Evolutionary conservation across 2,888 invertebrate genomes (phyloP).

Genomic region (Drosophila incognita): DNA sequence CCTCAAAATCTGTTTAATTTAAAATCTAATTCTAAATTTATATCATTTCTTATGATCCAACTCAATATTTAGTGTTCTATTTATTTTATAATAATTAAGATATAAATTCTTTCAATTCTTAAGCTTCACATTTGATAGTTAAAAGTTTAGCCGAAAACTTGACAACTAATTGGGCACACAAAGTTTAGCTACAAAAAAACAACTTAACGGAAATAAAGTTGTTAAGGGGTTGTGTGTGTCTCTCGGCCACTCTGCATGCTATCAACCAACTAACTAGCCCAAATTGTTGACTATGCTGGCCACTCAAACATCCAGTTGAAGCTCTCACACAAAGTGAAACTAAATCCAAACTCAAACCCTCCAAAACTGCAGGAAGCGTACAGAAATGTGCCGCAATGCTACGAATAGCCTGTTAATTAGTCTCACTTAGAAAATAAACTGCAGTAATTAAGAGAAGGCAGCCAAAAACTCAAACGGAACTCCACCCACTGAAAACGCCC

Average conservation of each 20-base stretch:
- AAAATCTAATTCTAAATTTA: not conserved
- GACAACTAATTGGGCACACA: constrained; percentile 47
- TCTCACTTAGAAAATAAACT: constrained; percentile 85
- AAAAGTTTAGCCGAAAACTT: constrained; percentile 40
- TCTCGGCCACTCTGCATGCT: constrained; percentile 42
- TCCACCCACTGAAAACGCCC: constrained; percentile 50
- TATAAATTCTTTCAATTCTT: not conserved
- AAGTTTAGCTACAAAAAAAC: constrained; percentile 18
- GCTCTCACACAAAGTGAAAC: constrained; percentile 14
- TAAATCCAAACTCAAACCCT: constrained; percentile 1
- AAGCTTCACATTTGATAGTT: constrained; percentile 14
- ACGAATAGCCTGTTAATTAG: constrained; percentile 84
- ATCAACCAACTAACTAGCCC: constrained; percentile 68
- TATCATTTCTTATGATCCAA: not conserved
- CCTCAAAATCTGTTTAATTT: not conserved
- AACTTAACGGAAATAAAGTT: constrained; percentile 24
- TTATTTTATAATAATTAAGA: not conserved
- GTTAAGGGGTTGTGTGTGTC: constrained; percentile 27
- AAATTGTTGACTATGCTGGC: constrained; percentile 63
- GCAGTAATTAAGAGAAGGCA: constrained; percentile 84
- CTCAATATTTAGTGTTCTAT: not conserved
- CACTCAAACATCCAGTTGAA: constrained; percentile 43
- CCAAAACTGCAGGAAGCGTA: constrained; percentile 5
- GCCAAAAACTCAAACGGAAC: constrained; percentile 38
- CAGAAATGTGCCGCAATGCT: constrained; percentile 70